Conservation (phyloP, 2,888 invertebrate genomes). For the Habroteleia sp. region DNA sequence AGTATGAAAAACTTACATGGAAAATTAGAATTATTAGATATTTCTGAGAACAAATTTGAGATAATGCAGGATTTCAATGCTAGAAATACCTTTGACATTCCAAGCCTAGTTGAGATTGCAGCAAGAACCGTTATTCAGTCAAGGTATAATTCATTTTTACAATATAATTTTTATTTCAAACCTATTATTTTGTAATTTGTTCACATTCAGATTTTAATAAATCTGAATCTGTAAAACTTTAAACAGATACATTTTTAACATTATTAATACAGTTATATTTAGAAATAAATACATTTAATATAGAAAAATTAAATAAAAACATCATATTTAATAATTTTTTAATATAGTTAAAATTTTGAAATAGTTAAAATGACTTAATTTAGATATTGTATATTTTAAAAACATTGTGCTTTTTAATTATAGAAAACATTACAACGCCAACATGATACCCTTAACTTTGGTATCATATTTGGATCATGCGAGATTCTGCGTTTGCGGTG, state of each 20-base stretch:
- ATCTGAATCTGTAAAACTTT: background rate
- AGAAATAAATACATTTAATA: too few relatives aligned
- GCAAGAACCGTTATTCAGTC: conserved; percentile 82
- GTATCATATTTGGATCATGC: conserved; percentile 84
- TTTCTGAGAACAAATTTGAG: conserved; percentile 80
- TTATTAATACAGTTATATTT: background rate
- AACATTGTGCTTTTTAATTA: conserved; percentile 19
- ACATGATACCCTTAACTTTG: conserved; percentile 84
- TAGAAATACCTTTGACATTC: conserved; percentile 77
- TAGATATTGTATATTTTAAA: too few relatives aligned
- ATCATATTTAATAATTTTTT: too few relatives aligned
- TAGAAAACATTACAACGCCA: conserved; percentile 83
- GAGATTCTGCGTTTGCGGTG: conserved; percentile 85
- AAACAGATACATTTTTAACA: too few relatives aligned
- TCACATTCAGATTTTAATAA: too few relatives aligned
- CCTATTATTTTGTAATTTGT: too few relatives aligned
- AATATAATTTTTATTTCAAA: conserved; percentile 1
- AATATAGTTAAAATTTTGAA: too few relatives aligned
- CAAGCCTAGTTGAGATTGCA: conserved; percentile 83
- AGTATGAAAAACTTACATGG: conserved; percentile 82
- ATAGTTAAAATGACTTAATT: too few relatives aligned
- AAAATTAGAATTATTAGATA: conserved; percentile 82
- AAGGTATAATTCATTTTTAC: conserved; percentile 73
- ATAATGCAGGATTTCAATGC: conserved; percentile 56
- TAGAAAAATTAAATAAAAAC: background rate